These are phyloP conservation scores for Cosmia trapezina DNA, from an alignment of 2,888 invertebrate species.

Conservation along the genomic window DNA sequence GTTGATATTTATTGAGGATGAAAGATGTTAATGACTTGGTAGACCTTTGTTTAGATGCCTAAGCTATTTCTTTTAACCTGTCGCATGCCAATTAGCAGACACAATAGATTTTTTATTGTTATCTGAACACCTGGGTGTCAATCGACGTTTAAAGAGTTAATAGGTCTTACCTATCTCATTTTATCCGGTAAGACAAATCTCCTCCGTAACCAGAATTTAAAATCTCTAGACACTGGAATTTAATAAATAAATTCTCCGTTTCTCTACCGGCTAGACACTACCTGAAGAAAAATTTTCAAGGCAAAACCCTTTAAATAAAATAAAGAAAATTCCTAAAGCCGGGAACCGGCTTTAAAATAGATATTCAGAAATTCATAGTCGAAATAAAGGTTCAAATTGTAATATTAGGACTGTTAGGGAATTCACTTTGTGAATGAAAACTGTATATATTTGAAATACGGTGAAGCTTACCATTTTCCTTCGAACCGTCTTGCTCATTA, in stretches of 20 bases:
- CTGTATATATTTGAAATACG: slow-evolving; percentile 9
- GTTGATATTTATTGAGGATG: not conserved
- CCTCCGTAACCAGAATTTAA: not conserved
- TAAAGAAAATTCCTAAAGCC: not conserved
- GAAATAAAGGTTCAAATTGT: slow-evolving; percentile 12
- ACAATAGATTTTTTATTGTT: too few species aligned
- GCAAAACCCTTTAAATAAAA: slow-evolving; percentile 2
- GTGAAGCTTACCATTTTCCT: slow-evolving; percentile 11
- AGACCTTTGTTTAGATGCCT: not conserved
- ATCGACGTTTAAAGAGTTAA: too few species aligned
- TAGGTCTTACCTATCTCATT: not conserved
- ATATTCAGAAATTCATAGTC: slow-evolving; percentile 12
- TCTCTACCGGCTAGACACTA: slow-evolving; percentile 3
- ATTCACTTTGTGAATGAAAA: slow-evolving; percentile 39
- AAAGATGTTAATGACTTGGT: not conserved
- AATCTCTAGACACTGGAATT: slow-evolving; percentile 27
- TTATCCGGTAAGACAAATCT: not conserved
- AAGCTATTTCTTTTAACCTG: not conserved
- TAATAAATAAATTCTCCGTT: slow-evolving; percentile 42
- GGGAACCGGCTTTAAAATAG: not conserved
- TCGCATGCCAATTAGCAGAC: too few species aligned
- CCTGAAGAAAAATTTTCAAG: slow-evolving; percentile 1
- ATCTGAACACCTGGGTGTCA: too few species aligned
- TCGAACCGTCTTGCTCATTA: slow-evolving; percentile 15
- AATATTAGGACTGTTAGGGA: slow-evolving; percentile 31